phyloP scores from a whole-genome alignment of 1,140 invertebrate genomes.

The Lutraria rhynchaena region DNA sequence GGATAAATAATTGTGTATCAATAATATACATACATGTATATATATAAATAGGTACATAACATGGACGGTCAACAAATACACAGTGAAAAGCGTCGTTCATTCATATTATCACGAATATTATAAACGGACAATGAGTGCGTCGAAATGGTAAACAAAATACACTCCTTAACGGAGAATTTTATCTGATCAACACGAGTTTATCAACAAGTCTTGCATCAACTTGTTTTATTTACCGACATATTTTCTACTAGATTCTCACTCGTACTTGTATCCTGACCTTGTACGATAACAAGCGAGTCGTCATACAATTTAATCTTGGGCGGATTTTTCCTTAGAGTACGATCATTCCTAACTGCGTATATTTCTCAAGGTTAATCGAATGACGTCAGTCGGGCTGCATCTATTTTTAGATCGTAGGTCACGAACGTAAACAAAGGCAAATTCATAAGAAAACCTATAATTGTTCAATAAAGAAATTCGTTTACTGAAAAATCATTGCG shows the following conservation, averaged over 20 bases:
- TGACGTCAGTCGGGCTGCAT: slow-evolving; percentile 6
- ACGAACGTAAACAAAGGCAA: slow-evolving; percentile 31
- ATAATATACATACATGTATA: too few species aligned
- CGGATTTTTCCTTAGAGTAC: neutral
- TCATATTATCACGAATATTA: too few species aligned
- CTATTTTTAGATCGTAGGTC: slow-evolving; percentile 11
- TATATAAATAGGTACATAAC: too few species aligned
- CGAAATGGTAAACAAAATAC: too few species aligned
- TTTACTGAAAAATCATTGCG: neutral
- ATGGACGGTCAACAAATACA: too few species aligned
- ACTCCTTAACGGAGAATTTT: too few species aligned
- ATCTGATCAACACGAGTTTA: too few species aligned
- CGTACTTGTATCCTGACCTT: slow-evolving; percentile 12
- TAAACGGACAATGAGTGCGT: too few species aligned
- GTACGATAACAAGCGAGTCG: slow-evolving; percentile 8
- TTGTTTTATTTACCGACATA: too few species aligned
- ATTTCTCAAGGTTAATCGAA: slow-evolving; percentile 29
- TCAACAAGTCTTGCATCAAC: too few species aligned
- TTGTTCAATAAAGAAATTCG: neutral
- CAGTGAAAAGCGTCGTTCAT: too few species aligned
- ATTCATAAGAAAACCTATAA: neutral
- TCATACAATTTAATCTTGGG: slow-evolving; percentile 16
- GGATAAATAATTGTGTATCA: too few species aligned
- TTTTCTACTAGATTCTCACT: slow-evolving; percentile 17
- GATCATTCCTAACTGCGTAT: slow-evolving; percentile 18